A percentile compares a stretch with the other conserved stretches of the same genome.
Conservation (phyloP, 2,113 vertebrate genomes). For the Datnioides undecimradiatus region DNA sequence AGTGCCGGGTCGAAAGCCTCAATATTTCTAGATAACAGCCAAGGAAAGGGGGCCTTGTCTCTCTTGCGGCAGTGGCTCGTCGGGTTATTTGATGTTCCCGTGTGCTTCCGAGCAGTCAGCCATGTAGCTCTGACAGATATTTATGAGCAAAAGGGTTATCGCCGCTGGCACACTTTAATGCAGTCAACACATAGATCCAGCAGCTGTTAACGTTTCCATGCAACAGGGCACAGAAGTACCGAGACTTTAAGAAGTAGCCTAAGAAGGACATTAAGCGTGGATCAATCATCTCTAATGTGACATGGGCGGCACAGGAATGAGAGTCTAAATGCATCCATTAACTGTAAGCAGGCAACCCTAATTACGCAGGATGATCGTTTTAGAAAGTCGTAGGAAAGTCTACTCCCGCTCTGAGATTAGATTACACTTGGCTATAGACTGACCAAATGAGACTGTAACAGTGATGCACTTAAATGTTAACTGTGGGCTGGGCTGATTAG, state of each 20-base stretch:
- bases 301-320: constrained; percentile 34
- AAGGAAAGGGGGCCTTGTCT: constrained; percentile 14
- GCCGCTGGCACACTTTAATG: constrained; percentile 24
- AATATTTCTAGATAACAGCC: constrained; percentile 65
- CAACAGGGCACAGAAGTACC: constrained; percentile 33
- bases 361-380: constrained; percentile 33
- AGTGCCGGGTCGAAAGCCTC: constrained; percentile 60
- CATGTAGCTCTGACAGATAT: constrained; percentile 47
- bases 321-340: constrained; percentile 59
- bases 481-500: background rate
- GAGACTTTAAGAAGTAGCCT: constrained; percentile 37
- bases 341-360: constrained; percentile 28
- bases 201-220: constrained; percentile 23
- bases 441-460: background rate
- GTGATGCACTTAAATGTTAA: background rate
- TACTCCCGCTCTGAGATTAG: background rate
- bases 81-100: constrained; percentile 38
- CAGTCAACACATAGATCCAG: constrained; percentile 38
- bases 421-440: background rate
- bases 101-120: constrained; percentile 31
- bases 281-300: constrained; percentile 69
- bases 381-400: constrained; percentile 5
- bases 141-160: constrained; percentile 52
- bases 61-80: constrained; percentile 30
- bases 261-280: constrained; percentile 37